These are phyloP conservation scores for Vulpes vulpes DNA, from an alignment of 2,113 vertebrate species.

Conservation along the genomic window DNA sequence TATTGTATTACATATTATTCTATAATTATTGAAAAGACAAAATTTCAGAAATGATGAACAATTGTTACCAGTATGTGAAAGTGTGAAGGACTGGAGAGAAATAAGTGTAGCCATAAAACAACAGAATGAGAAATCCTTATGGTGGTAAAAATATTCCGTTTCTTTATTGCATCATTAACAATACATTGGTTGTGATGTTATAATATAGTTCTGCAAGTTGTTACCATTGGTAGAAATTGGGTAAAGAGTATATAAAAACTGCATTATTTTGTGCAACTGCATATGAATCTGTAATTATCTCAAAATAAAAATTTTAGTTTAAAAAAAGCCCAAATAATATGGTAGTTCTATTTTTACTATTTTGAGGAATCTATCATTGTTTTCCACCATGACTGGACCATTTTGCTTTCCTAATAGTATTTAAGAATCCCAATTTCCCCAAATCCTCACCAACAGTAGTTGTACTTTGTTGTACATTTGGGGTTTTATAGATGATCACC, in stretches of 20 bases:
- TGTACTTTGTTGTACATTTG: not conserved
- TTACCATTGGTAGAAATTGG: not conserved
- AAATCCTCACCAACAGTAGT: not conserved
- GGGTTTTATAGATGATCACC: not conserved
- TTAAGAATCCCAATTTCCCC: not conserved
- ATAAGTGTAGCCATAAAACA: not conserved
- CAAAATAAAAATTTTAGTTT: not conserved
- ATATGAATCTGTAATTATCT: not conserved
- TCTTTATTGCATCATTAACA: not conserved
- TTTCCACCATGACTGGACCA: not conserved
- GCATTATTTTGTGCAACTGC: not conserved
- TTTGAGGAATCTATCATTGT: not conserved
- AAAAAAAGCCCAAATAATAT: not conserved
- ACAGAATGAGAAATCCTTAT: not conserved
- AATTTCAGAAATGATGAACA: not conserved
- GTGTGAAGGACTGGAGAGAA: not conserved
- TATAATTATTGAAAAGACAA: not conserved
- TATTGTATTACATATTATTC: not conserved
- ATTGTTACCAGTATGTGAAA: not conserved
- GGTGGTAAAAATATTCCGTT: not conserved
- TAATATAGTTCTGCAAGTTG: not conserved
- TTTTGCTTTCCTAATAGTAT: not conserved
- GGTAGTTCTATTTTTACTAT: not conserved
- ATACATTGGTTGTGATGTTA: not conserved
- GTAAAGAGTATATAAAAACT: not conserved